phyloP scores from a whole-genome alignment of 1,140 invertebrate species.

The Caerostris extrusa region DNA sequence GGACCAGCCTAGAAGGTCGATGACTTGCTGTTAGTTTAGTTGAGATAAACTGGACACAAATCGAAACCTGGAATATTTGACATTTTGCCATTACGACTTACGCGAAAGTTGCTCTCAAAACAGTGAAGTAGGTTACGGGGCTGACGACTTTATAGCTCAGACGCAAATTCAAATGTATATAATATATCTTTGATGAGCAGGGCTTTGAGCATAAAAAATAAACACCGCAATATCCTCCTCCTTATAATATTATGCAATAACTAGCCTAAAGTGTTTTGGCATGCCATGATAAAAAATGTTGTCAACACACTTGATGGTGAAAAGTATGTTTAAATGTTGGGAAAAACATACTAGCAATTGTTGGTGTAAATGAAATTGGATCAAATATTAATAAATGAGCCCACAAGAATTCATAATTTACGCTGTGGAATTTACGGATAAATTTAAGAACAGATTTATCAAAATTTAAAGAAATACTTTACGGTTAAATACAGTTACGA shows the following conservation, averaged over 20 bases:
- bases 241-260: background rate
- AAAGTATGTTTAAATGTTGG: background rate
- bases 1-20: conserved; percentile 48
- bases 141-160: background rate
- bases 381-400: no score
- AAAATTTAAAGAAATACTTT: no score
- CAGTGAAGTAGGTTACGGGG: background rate
- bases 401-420: no score
- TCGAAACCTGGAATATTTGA: background rate
- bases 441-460: no score
- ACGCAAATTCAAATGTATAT: background rate
- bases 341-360: no score
- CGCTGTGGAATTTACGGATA: no score
- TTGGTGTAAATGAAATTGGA: no score
- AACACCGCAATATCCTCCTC: background rate
- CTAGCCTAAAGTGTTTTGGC: background rate
- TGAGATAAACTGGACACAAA: conserved; percentile 38
- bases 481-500: no score
- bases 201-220: no score
- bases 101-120: background rate
- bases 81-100: background rate
- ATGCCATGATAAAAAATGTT: background rate
- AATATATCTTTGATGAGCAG: no score
- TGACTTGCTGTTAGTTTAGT: conserved; percentile 45
- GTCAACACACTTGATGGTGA: background rate